Percentiles rank a stretch among this genome's conserved stretches.
These are phyloP conservation scores for Actinia tenebrosa DNA, from an alignment of 64 coral and sea anemone species.

Conservation along the genomic window DNA sequence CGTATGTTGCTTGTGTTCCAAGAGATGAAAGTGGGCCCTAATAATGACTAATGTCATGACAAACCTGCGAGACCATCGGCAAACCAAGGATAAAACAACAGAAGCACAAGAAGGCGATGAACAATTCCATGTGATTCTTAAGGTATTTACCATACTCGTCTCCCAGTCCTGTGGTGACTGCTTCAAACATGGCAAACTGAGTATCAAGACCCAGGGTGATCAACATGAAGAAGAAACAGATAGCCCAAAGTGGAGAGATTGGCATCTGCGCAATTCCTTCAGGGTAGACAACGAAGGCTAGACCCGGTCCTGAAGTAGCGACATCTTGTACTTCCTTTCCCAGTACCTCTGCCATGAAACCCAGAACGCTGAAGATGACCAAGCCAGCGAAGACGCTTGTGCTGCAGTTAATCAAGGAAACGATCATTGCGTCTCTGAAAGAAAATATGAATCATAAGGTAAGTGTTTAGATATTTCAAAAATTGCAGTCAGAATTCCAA, in stretches of 20 bases:
- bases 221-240: slow-evolving; percentile 98
- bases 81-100: slow-evolving; percentile 80
- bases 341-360: slow-evolving; percentile 89
- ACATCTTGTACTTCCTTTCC: slow-evolving; percentile 80
- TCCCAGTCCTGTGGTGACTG: slow-evolving; percentile 83
- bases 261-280: slow-evolving; percentile 99
- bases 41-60: background rate
- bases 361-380: slow-evolving; percentile 95
- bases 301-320: slow-evolving; percentile 85
- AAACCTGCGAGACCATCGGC: slow-evolving; percentile 86
- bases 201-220: slow-evolving; percentile 91
- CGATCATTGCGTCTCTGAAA: slow-evolving; percentile 85
- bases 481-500: too few species aligned
- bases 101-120: slow-evolving; percentile 83
- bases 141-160: slow-evolving; percentile 78
- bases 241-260: slow-evolving; percentile 89
- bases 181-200: slow-evolving; percentile 99
- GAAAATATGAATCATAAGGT: background rate
- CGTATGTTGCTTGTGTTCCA: too few species aligned
- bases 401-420: slow-evolving; percentile 87
- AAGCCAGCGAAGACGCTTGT: slow-evolving; percentile 96
- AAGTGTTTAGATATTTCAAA: too few species aligned
- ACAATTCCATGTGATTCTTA: slow-evolving; percentile 84
- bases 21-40: too few species aligned
- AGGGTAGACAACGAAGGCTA: slow-evolving; percentile 94